phyloP scores from a whole-genome alignment of 2,113 vertebrate genomes.

The Hepsetus odoe region DNA sequence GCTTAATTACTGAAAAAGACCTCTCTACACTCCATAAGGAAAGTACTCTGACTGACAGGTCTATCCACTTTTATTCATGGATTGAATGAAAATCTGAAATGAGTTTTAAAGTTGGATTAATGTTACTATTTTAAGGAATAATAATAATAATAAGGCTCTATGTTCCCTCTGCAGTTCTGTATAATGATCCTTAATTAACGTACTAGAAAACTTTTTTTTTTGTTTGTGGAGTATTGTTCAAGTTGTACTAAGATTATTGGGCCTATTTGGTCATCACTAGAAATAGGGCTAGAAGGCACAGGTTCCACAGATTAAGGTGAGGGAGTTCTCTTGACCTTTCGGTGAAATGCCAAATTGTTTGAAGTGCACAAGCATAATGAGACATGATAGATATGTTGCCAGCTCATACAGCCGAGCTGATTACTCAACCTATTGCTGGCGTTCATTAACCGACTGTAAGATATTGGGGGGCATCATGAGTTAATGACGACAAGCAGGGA shows the following conservation, averaged over 20 bases:
- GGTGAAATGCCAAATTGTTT: constrained; percentile 71
- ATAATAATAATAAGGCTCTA: no score
- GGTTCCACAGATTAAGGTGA: constrained; percentile 68
- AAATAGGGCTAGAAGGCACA: constrained; percentile 55
- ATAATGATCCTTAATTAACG: no score
- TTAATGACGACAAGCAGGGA: constrained; percentile 65
- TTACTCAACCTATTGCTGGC: constrained; percentile 40
- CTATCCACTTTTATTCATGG: no score
- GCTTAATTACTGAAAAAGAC: no score
- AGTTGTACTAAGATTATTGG: background rate
- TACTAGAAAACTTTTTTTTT: background rate
- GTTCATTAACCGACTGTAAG: constrained; percentile 74
- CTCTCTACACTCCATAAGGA: no score
- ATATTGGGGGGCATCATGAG: constrained; percentile 68
- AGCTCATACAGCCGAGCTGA: constrained; percentile 56
- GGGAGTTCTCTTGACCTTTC: constrained; percentile 78
- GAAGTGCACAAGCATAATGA: constrained; percentile 71
- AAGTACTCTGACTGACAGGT: no score
- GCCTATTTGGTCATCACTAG: constrained; percentile 13
- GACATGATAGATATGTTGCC: constrained; percentile 59
- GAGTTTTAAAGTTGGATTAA: no score
- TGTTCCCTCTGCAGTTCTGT: no score
- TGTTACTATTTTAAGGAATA: no score
- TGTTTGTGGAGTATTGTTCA: background rate
- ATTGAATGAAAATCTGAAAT: no score